Evolutionary conservation across 35 echinoderm and acorn worm genomes (phyloP).

Genomic region (Stichopus chloronotus): DNA sequence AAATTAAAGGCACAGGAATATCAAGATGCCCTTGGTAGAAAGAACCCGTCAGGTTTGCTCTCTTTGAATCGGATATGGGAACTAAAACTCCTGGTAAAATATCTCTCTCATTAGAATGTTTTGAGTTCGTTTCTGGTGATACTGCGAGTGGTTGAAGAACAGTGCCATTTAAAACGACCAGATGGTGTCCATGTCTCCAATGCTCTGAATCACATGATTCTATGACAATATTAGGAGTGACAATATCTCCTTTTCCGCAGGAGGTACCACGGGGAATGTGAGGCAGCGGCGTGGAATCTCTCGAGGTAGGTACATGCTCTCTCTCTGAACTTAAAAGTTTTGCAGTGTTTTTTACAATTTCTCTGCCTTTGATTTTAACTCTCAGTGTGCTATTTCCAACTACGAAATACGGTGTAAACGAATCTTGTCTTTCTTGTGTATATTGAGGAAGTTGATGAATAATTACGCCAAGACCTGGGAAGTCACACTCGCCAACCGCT

Average conservation of each 20-base stretch:
- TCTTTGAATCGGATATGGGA: not conserved
- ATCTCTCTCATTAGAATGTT: not conserved
- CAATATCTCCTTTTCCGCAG: not conserved
- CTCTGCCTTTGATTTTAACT: constrained; percentile 15
- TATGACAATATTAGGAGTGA: constrained; percentile 9
- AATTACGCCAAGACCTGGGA: not conserved
- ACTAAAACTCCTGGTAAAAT: constrained; percentile 29
- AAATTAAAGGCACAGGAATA: not conserved
- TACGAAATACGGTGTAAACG: constrained; percentile 2
- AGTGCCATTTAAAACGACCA: constrained; percentile 20
- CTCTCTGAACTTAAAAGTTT: not conserved
- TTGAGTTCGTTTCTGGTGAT: not conserved
- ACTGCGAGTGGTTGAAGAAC: constrained; percentile 8
- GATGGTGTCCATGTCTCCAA: not conserved
- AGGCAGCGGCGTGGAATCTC: too few species aligned
- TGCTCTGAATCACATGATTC: not conserved
- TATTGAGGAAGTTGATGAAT: not conserved
- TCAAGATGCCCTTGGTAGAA: constrained; percentile 10
- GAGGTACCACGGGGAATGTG: not conserved
- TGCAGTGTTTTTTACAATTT: not conserved
- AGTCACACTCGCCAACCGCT: not conserved
- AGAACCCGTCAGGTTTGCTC: not conserved
- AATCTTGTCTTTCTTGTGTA: not conserved
- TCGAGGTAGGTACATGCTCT: not conserved
- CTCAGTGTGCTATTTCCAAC: constrained; percentile 1